Evolutionary conservation across 2,113 vertebrate species (phyloP).

Genomic region (Nicator chloris): DNA sequence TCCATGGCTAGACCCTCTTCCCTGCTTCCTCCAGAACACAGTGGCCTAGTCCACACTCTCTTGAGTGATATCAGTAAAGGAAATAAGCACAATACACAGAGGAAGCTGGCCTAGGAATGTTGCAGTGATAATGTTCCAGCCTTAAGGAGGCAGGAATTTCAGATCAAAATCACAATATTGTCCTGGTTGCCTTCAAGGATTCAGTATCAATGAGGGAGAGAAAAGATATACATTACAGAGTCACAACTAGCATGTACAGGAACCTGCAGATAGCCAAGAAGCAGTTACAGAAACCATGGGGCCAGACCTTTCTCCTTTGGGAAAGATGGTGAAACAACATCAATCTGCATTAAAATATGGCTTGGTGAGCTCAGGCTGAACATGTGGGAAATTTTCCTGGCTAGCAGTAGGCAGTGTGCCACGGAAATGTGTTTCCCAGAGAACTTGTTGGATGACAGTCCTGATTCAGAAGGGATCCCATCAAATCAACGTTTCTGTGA

Average conservation of each 20-base stretch:
- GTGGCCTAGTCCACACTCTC: neutral
- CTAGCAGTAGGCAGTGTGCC: neutral
- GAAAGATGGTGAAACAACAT: neutral
- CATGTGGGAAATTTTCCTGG: neutral
- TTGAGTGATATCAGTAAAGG: neutral
- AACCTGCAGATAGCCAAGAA: neutral
- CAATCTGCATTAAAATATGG: fast-evolving
- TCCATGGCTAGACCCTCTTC: neutral
- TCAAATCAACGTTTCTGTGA: fast-evolving
- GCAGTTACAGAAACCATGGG: neutral
- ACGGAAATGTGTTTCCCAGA: neutral
- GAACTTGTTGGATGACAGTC: neutral
- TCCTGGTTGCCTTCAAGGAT: neutral
- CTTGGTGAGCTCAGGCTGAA: neutral
- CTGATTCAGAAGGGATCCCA: neutral
- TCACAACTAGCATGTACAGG: neutral
- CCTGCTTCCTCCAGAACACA: neutral
- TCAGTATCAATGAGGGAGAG: neutral
- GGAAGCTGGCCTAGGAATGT: neutral
- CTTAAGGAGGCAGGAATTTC: neutral
- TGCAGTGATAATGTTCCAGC: neutral
- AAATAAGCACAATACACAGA: neutral
- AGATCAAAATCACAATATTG: neutral
- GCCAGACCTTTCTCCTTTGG: neutral
- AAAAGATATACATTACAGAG: neutral